Conservation (phyloP, 2,113 vertebrate genomes). For the Piprites chloris region DNA sequence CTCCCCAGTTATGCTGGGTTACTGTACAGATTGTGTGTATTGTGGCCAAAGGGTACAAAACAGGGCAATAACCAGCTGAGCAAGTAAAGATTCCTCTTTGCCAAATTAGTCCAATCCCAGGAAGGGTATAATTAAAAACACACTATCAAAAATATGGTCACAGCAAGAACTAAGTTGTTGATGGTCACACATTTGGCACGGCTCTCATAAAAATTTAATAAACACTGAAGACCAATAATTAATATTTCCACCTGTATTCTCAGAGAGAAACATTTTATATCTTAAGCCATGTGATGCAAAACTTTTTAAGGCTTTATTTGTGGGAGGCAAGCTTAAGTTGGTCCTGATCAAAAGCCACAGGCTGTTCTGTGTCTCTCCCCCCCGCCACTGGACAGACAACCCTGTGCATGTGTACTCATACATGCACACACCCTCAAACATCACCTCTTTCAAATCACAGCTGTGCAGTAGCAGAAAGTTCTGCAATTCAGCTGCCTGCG, state of each 20-base stretch:
- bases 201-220: neutral
- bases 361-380: neutral
- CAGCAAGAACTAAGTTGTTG: neutral
- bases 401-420: fast-evolving
- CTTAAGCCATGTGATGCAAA: neutral
- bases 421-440: neutral
- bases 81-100: neutral
- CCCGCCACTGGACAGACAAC: neutral
- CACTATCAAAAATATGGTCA: neutral
- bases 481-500: neutral
- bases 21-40: neutral
- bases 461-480: neutral
- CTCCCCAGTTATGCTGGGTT: neutral
- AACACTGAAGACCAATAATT: neutral
- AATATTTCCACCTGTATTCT: neutral
- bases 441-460: fast-evolving
- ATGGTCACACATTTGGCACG: neutral
- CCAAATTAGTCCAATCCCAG: neutral
- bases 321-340: neutral
- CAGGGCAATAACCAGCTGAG: neutral
- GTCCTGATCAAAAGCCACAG: neutral
- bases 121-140: slow-evolving; percentile 5
- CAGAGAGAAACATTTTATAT: neutral
- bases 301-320: neutral
- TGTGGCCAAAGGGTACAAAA: neutral